Evolutionary conservation across 2,888 invertebrate species (phyloP).

Genomic region (Dynastes tityus): DNA sequence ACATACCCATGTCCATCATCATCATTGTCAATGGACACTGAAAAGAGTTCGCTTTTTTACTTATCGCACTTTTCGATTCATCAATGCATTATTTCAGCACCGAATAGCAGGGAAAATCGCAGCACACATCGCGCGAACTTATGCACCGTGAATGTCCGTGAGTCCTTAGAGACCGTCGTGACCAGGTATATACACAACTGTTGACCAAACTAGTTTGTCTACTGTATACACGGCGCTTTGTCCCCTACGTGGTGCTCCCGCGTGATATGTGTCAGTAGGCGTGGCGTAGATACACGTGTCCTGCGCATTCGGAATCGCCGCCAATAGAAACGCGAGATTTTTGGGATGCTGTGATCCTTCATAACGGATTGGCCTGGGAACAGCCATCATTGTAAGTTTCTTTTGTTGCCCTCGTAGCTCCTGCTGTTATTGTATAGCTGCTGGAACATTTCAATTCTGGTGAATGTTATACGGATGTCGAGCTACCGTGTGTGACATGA

Average conservation of each 20-base stretch:
- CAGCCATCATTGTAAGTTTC: slow-evolving; percentile 69
- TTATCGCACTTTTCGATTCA: slow-evolving; percentile 37
- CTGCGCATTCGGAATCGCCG: slow-evolving; percentile 61
- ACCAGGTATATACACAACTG: slow-evolving; percentile 54
- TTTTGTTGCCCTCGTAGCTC: slow-evolving; percentile 53
- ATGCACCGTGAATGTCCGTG: slow-evolving; percentile 40
- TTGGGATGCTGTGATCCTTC: slow-evolving; percentile 67
- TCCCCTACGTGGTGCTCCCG: slow-evolving; percentile 57
- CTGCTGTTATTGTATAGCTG: slow-evolving; percentile 48
- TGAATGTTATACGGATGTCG: slow-evolving; percentile 68
- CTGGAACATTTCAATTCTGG: slow-evolving; percentile 69
- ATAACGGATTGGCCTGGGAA: slow-evolving; percentile 69
- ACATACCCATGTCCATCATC: slow-evolving; percentile 89
- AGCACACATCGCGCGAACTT: slow-evolving; percentile 39
- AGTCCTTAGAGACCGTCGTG: slow-evolving; percentile 50
- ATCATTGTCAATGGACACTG: slow-evolving; percentile 73
- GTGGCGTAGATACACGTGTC: slow-evolving; percentile 62
- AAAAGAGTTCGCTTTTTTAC: slow-evolving; percentile 28
- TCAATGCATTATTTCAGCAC: slow-evolving; percentile 23
- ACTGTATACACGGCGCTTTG: slow-evolving; percentile 53
- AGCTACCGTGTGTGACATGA: slow-evolving; percentile 70
- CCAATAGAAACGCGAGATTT: slow-evolving; percentile 62
- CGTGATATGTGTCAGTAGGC: slow-evolving; percentile 62
- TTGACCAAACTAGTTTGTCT: slow-evolving; percentile 57
- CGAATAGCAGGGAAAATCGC: slow-evolving; percentile 25